Evolutionary conservation across 2,888 invertebrate genomes (phyloP).

Genomic region (Eupithecia subumbrata): DNA sequence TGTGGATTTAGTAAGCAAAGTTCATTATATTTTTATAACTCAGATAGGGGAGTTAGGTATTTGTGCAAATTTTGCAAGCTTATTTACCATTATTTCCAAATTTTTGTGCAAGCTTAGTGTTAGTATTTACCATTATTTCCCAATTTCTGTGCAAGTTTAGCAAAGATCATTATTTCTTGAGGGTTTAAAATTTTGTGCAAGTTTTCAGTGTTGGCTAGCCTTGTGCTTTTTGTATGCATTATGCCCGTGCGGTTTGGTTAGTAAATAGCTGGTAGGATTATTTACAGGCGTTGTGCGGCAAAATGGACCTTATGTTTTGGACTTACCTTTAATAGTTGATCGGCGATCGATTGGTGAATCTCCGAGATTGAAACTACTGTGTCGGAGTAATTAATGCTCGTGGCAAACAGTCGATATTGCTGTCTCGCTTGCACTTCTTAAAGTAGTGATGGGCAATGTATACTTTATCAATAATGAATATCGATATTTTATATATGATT

Average conservation of each 20-base stretch:
- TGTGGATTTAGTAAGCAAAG: background rate
- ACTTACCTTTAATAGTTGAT: conserved; percentile 8
- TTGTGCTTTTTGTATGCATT: background rate
- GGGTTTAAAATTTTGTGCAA: background rate
- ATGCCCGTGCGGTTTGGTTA: background rate
- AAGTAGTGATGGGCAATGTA: background rate
- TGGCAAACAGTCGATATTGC: background rate
- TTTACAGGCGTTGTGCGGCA: conserved; percentile 15
- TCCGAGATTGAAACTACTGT: background rate
- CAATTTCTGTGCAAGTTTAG: background rate
- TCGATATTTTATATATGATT: background rate
- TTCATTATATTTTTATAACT: background rate
- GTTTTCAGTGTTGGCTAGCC: background rate
- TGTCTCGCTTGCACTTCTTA: background rate
- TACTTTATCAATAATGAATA: background rate
- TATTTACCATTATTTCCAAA: background rate
- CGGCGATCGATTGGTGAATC: background rate
- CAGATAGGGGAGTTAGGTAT: background rate
- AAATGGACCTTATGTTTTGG: conserved; percentile 10
- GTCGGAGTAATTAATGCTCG: background rate
- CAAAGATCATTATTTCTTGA: background rate
- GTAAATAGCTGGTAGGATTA: background rate
- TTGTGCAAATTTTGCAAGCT: background rate
- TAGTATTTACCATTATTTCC: background rate
- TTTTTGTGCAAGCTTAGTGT: background rate